A percentile compares a stretch with the other conserved stretches of the same genome.
phyloP scores from a whole-genome alignment of 2,113 vertebrate genomes.

The Micronycteris hirsuta region DNA sequence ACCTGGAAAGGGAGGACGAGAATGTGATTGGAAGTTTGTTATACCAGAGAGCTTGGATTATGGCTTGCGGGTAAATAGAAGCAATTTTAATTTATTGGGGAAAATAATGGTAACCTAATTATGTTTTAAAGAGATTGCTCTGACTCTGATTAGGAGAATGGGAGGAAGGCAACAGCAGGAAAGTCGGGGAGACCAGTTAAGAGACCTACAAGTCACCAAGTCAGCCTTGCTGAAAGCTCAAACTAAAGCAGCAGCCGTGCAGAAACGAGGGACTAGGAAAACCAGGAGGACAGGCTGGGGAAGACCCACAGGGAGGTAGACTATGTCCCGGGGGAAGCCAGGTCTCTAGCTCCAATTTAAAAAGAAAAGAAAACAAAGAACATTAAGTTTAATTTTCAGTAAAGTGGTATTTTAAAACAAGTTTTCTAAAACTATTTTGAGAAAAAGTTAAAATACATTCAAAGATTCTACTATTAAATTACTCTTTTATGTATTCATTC shows the following conservation, averaged over 20 bases:
- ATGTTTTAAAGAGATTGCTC: no score
- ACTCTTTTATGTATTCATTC: not conserved
- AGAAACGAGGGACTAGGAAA: not conserved
- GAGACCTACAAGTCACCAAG: not conserved
- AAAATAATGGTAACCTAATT: not conserved
- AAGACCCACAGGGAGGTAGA: not conserved
- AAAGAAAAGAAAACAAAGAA: not conserved
- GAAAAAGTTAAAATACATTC: not conserved
- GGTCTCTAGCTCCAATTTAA: not conserved
- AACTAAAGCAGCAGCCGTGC: not conserved
- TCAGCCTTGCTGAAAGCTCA: not conserved
- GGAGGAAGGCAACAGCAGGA: not conserved
- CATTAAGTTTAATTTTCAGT: not conserved
- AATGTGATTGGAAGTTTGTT: not conserved
- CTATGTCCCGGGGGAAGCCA: not conserved
- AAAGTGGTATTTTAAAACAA: not conserved
- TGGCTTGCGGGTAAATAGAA: not conserved
- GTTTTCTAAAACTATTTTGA: not conserved
- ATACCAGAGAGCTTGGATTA: not conserved
- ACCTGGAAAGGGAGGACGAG: not conserved
- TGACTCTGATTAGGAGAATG: not conserved
- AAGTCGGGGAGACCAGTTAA: not conserved
- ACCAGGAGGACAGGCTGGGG: fast-evolving
- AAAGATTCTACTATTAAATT: not conserved
- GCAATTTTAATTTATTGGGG: not conserved